phyloP scores from a whole-genome alignment of 2,113 vertebrate genomes.

The Coreoperca whiteheadi region DNA sequence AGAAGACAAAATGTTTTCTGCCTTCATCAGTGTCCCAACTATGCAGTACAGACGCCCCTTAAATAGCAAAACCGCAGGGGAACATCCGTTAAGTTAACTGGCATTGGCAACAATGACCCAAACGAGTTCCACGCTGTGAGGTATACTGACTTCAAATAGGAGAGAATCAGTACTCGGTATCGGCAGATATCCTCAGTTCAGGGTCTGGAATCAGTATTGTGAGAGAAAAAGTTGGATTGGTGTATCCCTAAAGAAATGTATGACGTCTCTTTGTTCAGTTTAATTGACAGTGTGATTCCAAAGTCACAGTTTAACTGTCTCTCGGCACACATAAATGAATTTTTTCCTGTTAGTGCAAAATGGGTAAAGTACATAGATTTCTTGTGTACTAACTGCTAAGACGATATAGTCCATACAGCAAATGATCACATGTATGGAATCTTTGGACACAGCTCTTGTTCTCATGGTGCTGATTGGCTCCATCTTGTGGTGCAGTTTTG shows the following conservation, averaged over 20 bases:
- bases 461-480: slow-evolving; percentile 39
- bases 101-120: too few species aligned
- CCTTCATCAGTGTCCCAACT: too few species aligned
- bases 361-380: not conserved
- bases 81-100: too few species aligned
- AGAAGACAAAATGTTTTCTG: too few species aligned
- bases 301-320: not conserved
- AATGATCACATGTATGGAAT: not conserved
- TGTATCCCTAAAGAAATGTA: not conserved
- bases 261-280: not conserved
- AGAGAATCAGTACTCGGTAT: too few species aligned
- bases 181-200: too few species aligned
- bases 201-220: too few species aligned
- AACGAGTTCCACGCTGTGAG: too few species aligned
- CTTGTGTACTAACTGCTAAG: not conserved
- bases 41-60: too few species aligned
- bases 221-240: not conserved
- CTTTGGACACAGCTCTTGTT: not conserved
- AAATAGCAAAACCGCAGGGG: too few species aligned
- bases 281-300: not conserved
- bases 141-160: too few species aligned
- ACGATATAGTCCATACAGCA: not conserved
- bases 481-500: slow-evolving; percentile 49
- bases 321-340: not conserved
- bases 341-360: not conserved